Evolutionary conservation across 2,888 invertebrate genomes (phyloP), one percentile per base, ranked within the genome.

Genomic region (Agrochola macilenta): DNA sequence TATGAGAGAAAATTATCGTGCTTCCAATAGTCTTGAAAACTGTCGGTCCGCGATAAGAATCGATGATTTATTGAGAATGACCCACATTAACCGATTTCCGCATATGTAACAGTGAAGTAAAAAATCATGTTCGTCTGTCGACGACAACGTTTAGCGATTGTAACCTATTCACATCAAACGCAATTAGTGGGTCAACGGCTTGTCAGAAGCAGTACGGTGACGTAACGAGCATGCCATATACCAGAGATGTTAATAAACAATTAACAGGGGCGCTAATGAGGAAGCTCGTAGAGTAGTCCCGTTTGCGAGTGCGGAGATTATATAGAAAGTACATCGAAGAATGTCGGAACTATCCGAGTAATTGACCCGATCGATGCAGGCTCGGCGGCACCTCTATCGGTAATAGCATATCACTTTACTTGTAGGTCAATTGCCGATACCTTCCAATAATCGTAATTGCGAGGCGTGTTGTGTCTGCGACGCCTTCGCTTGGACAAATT

Each of bases 121-220:
- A 91, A 91, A 92, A 90, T 79, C 90, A 72, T 82, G 84, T 82
- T 81, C 69, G 90, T 90, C 87, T 88, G 89, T 89, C 49, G 87
- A 89, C 90, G 93, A 94, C 94, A 92, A 91, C 90, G 90, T 91
- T 93, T 93, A 91, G 92, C 91, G 92, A 92, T 91, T 90, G 92
- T 92, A 93, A 94, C 94, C 93, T 93, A 94, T 94, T 93, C 92
- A 93, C 92, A 92, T 93, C 90, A 91, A 91, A 92, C 88, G 92
- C 93, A 94, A 94, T 94, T 94, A 94, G 94, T 93, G 91, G 95
- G 95, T 95, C 95, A 95, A 90, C 92, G 92, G 91, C 92, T 91
- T 88, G 90, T 91, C 92, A 91, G 91, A 94, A 93, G 93, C 93
- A 90, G 92, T 92, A 90, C 92, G 91, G 85, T 96, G 95, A 95